Evolutionary conservation across 2,888 invertebrate genomes (phyloP).

Genomic region (Drosophila rubida): DNA sequence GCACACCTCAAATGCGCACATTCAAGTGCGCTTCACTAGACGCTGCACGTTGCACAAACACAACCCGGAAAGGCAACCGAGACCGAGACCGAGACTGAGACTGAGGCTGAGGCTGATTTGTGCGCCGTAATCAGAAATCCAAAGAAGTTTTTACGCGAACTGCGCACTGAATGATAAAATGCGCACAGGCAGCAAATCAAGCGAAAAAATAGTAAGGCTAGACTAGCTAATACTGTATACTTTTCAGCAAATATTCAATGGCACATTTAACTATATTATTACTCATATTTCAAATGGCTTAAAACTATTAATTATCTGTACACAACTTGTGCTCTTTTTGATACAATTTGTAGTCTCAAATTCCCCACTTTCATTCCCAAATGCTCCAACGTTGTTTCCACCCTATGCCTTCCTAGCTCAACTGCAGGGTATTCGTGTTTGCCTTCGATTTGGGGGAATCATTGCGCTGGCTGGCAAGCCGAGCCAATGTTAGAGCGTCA

Average conservation of each 20-base stretch:
- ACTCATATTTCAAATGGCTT: no score
- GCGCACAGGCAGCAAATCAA: constrained; percentile 7
- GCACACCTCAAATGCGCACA: constrained; percentile 6
- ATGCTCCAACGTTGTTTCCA: no score
- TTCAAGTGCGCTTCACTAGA: constrained; percentile 25
- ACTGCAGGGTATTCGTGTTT: constrained; percentile 38
- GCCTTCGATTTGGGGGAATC: constrained; percentile 53
- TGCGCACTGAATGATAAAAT: constrained; percentile 50
- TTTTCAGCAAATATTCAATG: no score
- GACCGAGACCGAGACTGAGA: constrained; percentile 6
- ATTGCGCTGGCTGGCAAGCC: constrained; percentile 22
- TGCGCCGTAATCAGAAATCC: constrained; percentile 33
- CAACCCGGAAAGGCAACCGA: constrained; percentile 16
- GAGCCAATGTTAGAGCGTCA: constrained; percentile 11
- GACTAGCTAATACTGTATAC: background rate
- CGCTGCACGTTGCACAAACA: constrained; percentile 30
- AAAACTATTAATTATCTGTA: no score
- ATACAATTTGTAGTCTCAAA: no score
- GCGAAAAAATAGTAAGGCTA: background rate
- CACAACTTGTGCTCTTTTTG: no score
- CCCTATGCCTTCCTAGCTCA: background rate
- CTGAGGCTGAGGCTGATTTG: constrained; percentile 43
- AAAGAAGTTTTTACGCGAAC: constrained; percentile 27
- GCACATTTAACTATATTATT: no score
- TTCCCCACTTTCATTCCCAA: no score